phyloP scores from a whole-genome alignment of 2,888 invertebrate species.

The Labia minor region DNA sequence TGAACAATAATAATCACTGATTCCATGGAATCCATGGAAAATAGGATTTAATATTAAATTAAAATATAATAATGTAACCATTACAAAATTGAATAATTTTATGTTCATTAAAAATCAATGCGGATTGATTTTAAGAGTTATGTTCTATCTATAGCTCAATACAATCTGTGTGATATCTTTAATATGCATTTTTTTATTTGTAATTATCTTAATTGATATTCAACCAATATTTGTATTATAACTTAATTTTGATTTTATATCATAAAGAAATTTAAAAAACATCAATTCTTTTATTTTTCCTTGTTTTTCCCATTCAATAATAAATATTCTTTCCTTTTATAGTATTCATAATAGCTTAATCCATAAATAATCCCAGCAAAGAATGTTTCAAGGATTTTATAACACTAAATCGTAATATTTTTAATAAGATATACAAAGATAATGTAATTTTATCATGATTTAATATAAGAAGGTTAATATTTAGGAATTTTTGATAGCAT shows the following conservation, averaged over 20 bases:
- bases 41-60: conserved; percentile 13
- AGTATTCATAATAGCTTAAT: too few species aligned
- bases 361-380: too few species aligned
- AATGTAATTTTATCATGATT: too few species aligned
- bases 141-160: background rate
- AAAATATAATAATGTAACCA: background rate
- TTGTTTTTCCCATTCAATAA: too few species aligned
- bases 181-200: conserved; percentile 13
- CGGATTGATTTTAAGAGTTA: background rate
- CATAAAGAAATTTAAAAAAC: background rate
- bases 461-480: too few species aligned
- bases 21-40: conserved; percentile 9
- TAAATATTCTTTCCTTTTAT: too few species aligned
- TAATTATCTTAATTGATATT: conserved; percentile 13
- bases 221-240: conserved; percentile 8
- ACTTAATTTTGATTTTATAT: conserved; percentile 7
- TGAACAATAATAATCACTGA: conserved; percentile 5
- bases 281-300: too few species aligned
- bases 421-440: too few species aligned
- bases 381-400: too few species aligned
- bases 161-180: background rate
- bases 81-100: background rate
- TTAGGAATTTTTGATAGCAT: too few species aligned
- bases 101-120: conserved; percentile 5
- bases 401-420: too few species aligned